phyloP scores from a whole-genome alignment of 2,888 invertebrate genomes.

The Phortica okadai region DNA sequence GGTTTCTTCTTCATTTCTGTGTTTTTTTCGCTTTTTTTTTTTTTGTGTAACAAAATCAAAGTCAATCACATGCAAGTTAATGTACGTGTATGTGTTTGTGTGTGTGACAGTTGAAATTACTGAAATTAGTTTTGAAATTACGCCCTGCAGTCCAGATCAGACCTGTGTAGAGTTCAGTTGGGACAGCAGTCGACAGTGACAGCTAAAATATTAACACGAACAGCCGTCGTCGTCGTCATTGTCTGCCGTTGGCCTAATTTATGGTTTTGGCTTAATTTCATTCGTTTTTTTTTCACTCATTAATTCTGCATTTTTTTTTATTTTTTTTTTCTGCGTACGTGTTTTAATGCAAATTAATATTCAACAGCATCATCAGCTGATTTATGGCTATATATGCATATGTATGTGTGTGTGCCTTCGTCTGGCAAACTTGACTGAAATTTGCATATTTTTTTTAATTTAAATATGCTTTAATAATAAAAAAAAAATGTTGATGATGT shows the following conservation, averaged over 20 bases:
- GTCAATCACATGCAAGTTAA: neutral
- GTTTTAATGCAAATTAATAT: neutral
- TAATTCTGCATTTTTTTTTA: neutral
- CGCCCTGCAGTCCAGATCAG: neutral
- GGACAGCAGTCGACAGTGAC: conserved; percentile 1
- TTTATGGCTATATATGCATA: neutral
- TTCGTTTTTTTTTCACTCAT: neutral
- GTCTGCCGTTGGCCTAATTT: conserved; percentile 1
- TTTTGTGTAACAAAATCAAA: conserved; percentile 2
- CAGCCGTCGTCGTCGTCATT: neutral
- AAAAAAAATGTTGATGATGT: too few relatives aligned
- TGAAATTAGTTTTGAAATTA: conserved; percentile 23
- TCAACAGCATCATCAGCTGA: conserved; percentile 20
- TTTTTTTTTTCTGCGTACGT: neutral
- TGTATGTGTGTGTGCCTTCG: neutral
- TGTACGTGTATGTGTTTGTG: neutral
- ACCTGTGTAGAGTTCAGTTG: too few relatives aligned
- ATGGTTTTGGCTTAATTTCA: neutral
- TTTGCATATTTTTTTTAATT: neutral
- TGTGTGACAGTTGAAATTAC: conserved; percentile 25
- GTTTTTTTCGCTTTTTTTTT: neutral
- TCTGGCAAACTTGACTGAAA: neutral
- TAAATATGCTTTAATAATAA: neutral
- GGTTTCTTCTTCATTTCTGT: neutral
- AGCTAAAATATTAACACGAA: conserved; percentile 11